Evolutionary conservation across 2,797 vertebrate genomes (phyloP).

Genomic region (Pteronotus mesoamericanus): DNA sequence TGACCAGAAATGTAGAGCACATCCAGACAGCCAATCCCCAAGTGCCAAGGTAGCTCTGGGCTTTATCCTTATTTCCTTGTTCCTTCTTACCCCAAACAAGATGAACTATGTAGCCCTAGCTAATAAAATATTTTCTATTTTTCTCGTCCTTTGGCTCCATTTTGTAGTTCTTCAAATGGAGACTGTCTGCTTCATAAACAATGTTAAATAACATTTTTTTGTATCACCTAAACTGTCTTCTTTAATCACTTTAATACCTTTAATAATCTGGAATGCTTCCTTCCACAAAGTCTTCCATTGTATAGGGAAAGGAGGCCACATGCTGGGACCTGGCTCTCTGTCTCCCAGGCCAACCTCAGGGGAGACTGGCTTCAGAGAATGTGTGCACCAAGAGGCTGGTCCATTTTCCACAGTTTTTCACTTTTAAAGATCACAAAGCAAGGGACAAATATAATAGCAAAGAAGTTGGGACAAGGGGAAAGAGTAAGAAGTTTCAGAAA

Average conservation of each 20-base stretch:
- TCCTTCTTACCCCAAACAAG: background rate
- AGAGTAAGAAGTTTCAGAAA: conserved; percentile 5
- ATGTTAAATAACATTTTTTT: background rate
- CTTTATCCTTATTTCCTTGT: background rate
- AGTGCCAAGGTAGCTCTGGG: background rate
- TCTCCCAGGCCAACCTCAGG: background rate
- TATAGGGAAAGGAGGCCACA: background rate
- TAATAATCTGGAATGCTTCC: background rate
- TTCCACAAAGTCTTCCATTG: background rate
- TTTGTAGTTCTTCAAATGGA: background rate
- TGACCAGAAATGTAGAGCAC: background rate
- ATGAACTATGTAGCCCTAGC: background rate
- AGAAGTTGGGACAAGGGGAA: background rate
- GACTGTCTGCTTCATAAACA: background rate
- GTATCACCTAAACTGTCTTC: background rate
- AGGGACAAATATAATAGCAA: conserved; percentile 1
- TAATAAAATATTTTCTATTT: background rate
- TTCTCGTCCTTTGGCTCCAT: background rate
- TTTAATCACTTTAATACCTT: background rate
- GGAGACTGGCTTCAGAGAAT: background rate
- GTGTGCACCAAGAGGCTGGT: background rate
- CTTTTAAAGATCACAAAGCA: conserved; percentile 22
- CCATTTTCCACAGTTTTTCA: background rate
- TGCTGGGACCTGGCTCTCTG: background rate
- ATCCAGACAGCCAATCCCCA: background rate